A percentile compares a stretch with the other conserved stretches of the same genome.
Conservation (phyloP, 2,797 vertebrate species). For the Oophaga sylvatica region DNA sequence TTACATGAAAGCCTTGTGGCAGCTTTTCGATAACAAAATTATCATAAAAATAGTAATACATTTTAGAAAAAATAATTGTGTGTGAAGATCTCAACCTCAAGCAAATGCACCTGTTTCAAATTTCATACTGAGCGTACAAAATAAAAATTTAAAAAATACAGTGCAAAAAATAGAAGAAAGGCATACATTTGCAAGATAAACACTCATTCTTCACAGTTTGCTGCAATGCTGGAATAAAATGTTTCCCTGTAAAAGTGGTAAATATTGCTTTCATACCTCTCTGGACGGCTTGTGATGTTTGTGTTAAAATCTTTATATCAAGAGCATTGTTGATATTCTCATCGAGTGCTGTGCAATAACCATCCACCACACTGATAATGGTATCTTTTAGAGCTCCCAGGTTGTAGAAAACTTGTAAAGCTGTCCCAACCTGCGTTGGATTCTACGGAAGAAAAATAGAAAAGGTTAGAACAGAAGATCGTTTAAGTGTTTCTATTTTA, state of each 20-base stretch:
- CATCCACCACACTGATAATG: conserved; percentile 83
- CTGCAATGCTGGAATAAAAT: conserved; percentile 6
- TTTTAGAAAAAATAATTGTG: conserved; percentile 29
- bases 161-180: conserved; percentile 41
- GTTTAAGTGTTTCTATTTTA: conserved; percentile 5
- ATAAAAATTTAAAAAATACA: conserved; percentile 1
- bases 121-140: conserved; percentile 10
- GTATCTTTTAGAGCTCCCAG: conserved; percentile 89
- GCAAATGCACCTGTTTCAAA: conserved; percentile 17
- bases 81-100: conserved; percentile 14
- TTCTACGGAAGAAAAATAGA: conserved; percentile 77
- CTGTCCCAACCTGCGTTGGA: conserved; percentile 94
- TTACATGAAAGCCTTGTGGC: neutral
- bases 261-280: conserved; percentile 79
- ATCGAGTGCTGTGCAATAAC: conserved; percentile 82
- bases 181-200: conserved; percentile 47
- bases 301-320: conserved; percentile 91
- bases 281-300: conserved; percentile 77
- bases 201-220: conserved; percentile 28
- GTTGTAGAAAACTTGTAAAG: conserved; percentile 96
- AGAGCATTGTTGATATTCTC: conserved; percentile 86
- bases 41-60: neutral
- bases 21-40: neutral
- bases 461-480: conserved; percentile 11
- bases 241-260: conserved; percentile 45